A percentile compares a stretch with the other conserved stretches of the same genome.
These are phyloP conservation scores for Apteryx owenii DNA, from an alignment of 2,113 vertebrate species.

Conservation along the genomic window DNA sequence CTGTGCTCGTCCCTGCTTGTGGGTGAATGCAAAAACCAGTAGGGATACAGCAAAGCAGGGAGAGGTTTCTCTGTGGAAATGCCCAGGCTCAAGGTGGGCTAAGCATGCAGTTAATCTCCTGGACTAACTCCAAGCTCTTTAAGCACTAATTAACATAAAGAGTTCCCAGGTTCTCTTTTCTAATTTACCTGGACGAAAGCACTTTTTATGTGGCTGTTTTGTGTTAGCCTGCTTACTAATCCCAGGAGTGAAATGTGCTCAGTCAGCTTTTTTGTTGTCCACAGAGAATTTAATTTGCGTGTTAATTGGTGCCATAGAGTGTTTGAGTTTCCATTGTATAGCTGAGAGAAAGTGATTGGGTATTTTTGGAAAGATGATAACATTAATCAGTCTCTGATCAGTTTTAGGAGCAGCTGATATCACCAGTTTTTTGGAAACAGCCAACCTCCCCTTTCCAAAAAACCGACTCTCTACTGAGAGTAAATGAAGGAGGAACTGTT, in stretches of 20 bases:
- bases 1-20: fast-evolving
- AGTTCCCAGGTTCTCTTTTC: neutral
- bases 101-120: neutral
- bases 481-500: neutral
- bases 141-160: neutral
- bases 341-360: neutral
- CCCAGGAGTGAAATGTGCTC: neutral
- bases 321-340: neutral
- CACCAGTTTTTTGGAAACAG: neutral
- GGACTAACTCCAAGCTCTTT: neutral
- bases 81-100: neutral
- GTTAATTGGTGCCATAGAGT: neutral
- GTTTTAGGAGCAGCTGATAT: neutral
- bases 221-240: neutral
- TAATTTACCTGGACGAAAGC: neutral
- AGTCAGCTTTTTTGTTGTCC: neutral
- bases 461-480: neutral
- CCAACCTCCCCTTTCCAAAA: neutral
- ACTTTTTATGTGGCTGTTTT: neutral
- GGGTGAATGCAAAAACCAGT: neutral
- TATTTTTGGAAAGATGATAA: neutral
- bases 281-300: neutral
- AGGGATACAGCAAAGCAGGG: neutral
- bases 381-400: neutral
- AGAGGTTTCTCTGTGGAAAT: fast-evolving